Base-by-base conservation (phyloP, 1,140 invertebrate genomes). In the Proctacanthus coquilletti region DNA sequence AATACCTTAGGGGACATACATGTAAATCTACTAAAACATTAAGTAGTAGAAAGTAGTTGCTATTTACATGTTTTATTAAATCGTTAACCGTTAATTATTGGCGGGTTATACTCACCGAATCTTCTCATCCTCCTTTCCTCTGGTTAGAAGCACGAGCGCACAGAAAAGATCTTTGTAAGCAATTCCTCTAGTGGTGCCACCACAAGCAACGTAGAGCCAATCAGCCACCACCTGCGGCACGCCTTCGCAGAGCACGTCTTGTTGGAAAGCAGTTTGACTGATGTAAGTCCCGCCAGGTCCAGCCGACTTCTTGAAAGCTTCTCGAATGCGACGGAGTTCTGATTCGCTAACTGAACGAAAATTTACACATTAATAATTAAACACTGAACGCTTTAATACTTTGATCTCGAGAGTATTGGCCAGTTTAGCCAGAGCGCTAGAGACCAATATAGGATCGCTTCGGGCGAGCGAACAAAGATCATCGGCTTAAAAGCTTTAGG, bases 311-410 rank as follows among this genome's bases (percentile, higher is more conserved):
- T 84, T 84, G 58, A 88, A 89, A 20, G 84, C 82, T 63, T 88
- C 84, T 51, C 75, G 77, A 25, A 89, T 66, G 40, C 84, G 68
- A 53, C 78, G 77, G 42, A 80, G 63, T 61, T 91, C 85, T 42
- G 69, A 68, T 51, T 87, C 84, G 46, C 72, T 74, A 45, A 89
- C 85, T 89, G n/a, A n/a, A n/a, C n/a, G n/a, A n/a, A n/a, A n/a
- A n/a, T n/a, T n/a, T n/a, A n/a, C n/a, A 21, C 34, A 36, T 11
- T n/a, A n/a, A n/a, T n/a, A n/a, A n/a, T n/a, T n/a, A n/a, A n/a
- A n/a, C n/a, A n/a, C n/a, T n/a, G n/a, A n/a, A n/a, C n/a, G n/a
- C n/a, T n/a, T n/a, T n/a, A n/a, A n/a, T n/a, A n/a, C n/a, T n/a
- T n/a, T n/a, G n/a, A n/a, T n/a, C n/a, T n/a, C n/a, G n/a, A n/a